Conservation (phyloP, 2,797 vertebrate genomes). For the Enteromius fasciolatus region DNA sequence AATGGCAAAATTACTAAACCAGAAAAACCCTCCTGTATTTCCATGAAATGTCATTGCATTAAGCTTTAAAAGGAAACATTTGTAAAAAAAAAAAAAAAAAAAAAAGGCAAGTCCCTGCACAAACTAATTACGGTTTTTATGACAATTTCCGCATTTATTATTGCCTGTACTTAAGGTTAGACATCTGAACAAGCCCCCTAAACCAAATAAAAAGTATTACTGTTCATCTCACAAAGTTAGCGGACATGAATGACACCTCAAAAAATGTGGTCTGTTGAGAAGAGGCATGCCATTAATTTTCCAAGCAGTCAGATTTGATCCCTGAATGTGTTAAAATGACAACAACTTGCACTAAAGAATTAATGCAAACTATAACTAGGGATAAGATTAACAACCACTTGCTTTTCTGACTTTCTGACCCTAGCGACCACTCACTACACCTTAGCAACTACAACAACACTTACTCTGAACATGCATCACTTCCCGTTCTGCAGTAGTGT, state of each 20-base stretch:
- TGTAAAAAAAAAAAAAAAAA: slow-evolving; percentile 20
- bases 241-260: not conserved
- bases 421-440: not conserved
- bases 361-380: not conserved
- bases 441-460: not conserved
- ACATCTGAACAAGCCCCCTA: not conserved
- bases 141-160: not conserved
- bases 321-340: not conserved
- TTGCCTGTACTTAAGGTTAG: not conserved
- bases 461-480: not conserved
- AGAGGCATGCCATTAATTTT: not conserved
- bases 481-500: not conserved
- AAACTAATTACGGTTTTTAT: not conserved
- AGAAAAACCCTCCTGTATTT: slow-evolving; percentile 14
- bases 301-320: not conserved
- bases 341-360: not conserved
- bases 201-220: not conserved
- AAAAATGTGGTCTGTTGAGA: not conserved
- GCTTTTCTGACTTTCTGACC: not conserved
- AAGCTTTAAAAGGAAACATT: slow-evolving; percentile 2
- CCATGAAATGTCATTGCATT: slow-evolving; percentile 6
- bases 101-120: not conserved
- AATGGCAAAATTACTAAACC: slow-evolving; percentile 3
- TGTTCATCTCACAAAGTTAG: not conserved
- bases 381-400: not conserved